Base-by-base conservation (phyloP, 2,797 vertebrate genomes). In the Microctenopoma stevenorrisi region DNA sequence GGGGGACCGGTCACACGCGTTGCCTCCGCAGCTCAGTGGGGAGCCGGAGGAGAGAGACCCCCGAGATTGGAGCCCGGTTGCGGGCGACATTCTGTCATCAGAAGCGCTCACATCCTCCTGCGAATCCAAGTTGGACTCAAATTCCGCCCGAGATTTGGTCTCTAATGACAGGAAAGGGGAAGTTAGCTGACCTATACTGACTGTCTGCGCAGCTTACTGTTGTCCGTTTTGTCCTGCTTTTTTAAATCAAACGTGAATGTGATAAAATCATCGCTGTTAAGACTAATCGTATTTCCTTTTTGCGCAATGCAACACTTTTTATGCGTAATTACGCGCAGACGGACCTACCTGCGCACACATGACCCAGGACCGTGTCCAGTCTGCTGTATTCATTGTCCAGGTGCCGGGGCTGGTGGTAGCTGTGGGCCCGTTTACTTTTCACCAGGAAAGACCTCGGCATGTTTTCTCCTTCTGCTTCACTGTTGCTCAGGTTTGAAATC, bases 371-470 rank as follows among this genome's bases (percentile, higher is more conserved):
- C 2, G 85, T 82, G 77, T 96, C 96, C 86, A 95, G 88, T 25
- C 90, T 90, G 61, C 79, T 79, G 78, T 83, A 94, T 90, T 94
- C 95, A 65, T 96, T 95, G 71, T 96, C 95, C 55, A 93, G 91
- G 49, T 90, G 90, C 28, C 97, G 94, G 26, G 95, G 96, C 87
- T 96, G 96, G 86, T 99, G 98, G 94, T 99, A 99, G 91, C 97
- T 99, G 93, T 99, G 97, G 26, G 98, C 97, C 89, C 96, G 94
- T 90, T 99, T 99, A 82, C 97, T 99, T 93, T 99, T 99, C 76
- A 99, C 98, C 60, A 99, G 91, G 88, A 99, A 99, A 30, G 98
- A 98, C 84, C 98, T 95, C 82, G 98, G 98, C 98, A 99, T 99
- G 72, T 56, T 80, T 58, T 16, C 1, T 9, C 12, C 37, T 2